These are phyloP conservation scores for Anas capensis DNA, from an alignment of 2,797 vertebrate genomes.

Conservation along the genomic window DNA sequence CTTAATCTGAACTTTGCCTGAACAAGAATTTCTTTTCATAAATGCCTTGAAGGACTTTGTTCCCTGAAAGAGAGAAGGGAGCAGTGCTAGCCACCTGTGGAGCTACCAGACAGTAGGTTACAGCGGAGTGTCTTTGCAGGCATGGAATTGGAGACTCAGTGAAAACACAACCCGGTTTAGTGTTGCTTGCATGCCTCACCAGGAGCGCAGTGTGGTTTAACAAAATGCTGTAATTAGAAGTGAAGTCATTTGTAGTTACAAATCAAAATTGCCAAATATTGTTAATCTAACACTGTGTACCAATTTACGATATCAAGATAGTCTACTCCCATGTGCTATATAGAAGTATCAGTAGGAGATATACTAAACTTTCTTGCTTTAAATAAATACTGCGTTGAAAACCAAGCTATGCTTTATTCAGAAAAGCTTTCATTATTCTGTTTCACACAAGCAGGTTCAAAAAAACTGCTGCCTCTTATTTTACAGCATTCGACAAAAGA, in stretches of 20 bases:
- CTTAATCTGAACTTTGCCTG: neutral
- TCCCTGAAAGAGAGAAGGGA: neutral
- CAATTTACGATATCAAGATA: neutral
- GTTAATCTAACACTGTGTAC: neutral
- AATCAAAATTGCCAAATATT: slow-evolving; percentile 9
- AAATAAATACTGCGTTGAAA: neutral
- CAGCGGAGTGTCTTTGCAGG: neutral
- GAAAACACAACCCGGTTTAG: neutral
- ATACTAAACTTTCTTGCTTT: neutral
- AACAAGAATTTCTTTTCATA: neutral
- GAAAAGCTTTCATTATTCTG: neutral
- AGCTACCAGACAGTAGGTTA: neutral
- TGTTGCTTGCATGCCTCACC: neutral
- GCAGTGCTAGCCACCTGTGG: neutral
- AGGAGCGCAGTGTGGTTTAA: neutral
- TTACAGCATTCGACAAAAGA: slow-evolving; percentile 87
- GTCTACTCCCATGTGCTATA: neutral
- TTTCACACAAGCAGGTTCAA: neutral
- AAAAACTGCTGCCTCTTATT: neutral
- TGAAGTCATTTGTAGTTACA: neutral
- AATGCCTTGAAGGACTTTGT: neutral
- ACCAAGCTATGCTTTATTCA: neutral
- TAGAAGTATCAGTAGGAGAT: neutral
- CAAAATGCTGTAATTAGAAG: neutral
- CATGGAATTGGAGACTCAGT: neutral